Conservation (phyloP, 2,113 vertebrate genomes). For the Callithrix jacchus region DNA sequence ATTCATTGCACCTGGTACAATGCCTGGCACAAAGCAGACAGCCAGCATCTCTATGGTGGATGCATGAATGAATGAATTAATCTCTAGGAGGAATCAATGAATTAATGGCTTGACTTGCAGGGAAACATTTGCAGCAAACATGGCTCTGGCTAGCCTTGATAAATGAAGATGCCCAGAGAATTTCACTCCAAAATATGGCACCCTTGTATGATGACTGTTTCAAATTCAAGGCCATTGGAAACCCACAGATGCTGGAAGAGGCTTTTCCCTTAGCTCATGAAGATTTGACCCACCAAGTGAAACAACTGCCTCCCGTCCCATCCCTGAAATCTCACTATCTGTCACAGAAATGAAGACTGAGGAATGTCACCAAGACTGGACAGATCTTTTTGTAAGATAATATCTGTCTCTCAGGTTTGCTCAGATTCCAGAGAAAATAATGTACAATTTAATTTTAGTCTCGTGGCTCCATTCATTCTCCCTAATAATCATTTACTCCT, state of each 20-base stretch:
- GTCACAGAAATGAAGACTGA: not conserved
- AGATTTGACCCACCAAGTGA: not conserved
- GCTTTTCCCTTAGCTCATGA: not conserved
- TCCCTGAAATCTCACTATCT: not conserved
- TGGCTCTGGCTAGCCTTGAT: not conserved
- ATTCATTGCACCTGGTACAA: not conserved
- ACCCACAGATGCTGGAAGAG: not conserved
- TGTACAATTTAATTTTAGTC: not conserved
- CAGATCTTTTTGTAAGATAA: not conserved
- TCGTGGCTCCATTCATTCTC: not conserved
- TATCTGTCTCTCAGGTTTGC: not conserved
- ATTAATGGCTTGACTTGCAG: not conserved
- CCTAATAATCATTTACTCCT: not conserved
- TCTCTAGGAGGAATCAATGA: not conserved
- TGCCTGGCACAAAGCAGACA: not conserved
- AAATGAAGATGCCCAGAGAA: not conserved
- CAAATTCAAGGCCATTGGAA: not conserved
- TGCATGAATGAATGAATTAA: not conserved
- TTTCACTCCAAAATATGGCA: not conserved
- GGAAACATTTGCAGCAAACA: not conserved
- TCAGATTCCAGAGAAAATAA: not conserved
- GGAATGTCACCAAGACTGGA: not conserved
- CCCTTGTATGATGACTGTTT: not conserved
- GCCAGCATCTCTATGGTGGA: not conserved
- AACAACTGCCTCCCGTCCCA: not conserved